Percentiles rank a stretch among this genome's conserved stretches.
These are phyloP conservation scores for Cyanoramphus novaezelandiae DNA, from an alignment of 2,113 vertebrate species.

Conservation along the genomic window DNA sequence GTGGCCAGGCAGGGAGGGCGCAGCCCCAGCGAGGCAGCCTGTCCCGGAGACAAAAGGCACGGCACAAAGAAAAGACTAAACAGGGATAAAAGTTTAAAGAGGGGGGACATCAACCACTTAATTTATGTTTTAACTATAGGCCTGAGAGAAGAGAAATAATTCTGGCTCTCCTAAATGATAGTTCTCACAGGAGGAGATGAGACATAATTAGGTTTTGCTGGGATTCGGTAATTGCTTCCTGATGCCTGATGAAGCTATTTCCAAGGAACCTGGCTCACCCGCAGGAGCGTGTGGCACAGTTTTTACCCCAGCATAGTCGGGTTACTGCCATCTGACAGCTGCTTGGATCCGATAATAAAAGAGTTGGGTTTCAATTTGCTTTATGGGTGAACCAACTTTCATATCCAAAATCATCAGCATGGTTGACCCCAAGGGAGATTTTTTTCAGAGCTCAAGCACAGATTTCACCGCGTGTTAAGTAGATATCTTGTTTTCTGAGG, in stretches of 20 bases:
- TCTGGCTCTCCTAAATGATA: constrained; percentile 15
- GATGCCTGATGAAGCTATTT: neutral
- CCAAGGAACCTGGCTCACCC: neutral
- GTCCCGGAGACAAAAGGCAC: constrained; percentile 24
- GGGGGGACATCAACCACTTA: neutral
- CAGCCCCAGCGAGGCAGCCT: neutral
- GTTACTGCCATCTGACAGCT: neutral
- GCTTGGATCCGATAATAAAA: neutral
- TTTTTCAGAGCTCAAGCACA: neutral
- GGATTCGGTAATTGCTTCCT: constrained; percentile 33
- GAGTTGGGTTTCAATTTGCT: neutral
- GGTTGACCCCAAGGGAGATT: neutral
- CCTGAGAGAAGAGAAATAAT: neutral
- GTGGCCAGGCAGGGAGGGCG: neutral
- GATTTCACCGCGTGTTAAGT: neutral
- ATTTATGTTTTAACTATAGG: constrained; percentile 11
- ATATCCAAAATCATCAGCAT: neutral
- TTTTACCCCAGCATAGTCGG: neutral
- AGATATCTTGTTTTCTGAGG: neutral
- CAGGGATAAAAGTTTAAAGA: neutral
- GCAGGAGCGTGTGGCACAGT: neutral
- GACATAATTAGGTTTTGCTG: constrained; percentile 30
- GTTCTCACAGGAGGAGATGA: neutral
- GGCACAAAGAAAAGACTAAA: constrained; percentile 28
- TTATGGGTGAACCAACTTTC: neutral